Base-by-base conservation (phyloP, 2,797 vertebrate species). In the Artibeus lituratus region DNA sequence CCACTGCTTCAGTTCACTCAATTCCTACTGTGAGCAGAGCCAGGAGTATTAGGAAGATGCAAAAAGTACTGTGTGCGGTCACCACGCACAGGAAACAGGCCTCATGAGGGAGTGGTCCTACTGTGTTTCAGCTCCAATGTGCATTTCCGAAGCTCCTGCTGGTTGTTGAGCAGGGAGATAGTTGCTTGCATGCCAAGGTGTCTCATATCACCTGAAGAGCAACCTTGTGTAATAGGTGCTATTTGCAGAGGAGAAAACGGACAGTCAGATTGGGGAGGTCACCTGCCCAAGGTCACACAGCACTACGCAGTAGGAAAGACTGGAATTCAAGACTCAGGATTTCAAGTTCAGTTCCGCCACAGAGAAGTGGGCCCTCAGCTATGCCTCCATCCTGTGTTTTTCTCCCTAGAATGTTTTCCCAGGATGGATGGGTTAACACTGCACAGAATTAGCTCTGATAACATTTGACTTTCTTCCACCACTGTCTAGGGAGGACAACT, bases 61-160 rank as follows among this genome's bases (percentile, higher is more conserved):
- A 24, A 19, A 65, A 18, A 39, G 1, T 10, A 72, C 16, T 49
- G 44, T 53, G 22, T 24, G 4, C 4, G 14, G n/a, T 59, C 32
- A 3, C 32, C 42, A 65, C 0, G 0, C 2, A 29, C 3, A 67
- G 47, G 21, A 6, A 9, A 47, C 0, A 3, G 5, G 78, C 24
- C 39, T 70, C 10, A 1, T 2, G 0, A 2, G 9, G 29, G 14
- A 77, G 22, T 11, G 24, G 24, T 19, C 24, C 9, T 72, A 81
- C 39, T 62, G 14, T 37, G 10, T 47, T 67, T 53, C 42, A 4
- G 0, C 12, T 3, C 14, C 10, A 84, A 21, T n/a, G n/a, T 4
- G n/a, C 10, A 6, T 74, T 51, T 29, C 32, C 24, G 37, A 69
- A 78, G 11, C 19, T 14, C 22, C 32, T 53, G 29, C 10, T 29